A percentile compares a stretch with the other conserved stretches of the same genome.
Evolutionary conservation across 1,140 invertebrate species (phyloP).

Genomic region (Diprion similis): DNA sequence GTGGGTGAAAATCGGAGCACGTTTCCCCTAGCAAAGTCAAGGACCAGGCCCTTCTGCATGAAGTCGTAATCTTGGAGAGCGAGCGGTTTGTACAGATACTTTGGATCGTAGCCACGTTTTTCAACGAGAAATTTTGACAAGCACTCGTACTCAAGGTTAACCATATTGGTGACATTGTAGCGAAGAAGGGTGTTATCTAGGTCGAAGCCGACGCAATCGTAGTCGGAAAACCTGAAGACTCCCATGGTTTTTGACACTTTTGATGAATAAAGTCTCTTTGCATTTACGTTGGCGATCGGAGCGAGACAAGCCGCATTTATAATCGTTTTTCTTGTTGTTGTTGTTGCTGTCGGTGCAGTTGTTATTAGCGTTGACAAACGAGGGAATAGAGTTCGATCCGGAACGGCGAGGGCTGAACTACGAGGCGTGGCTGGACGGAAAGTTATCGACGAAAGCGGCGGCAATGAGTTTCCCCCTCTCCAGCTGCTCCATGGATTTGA

Average conservation of each 20-base stretch:
- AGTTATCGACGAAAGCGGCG: too few relatives aligned
- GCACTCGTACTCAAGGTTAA: conserved; percentile 69
- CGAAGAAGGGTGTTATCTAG: conserved; percentile 77
- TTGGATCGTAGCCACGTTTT: conserved; percentile 66
- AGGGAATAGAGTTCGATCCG: too few relatives aligned
- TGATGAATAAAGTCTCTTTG: too few relatives aligned
- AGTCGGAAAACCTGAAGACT: conserved; percentile 67
- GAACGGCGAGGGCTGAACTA: too few relatives aligned
- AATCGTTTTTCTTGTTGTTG: conserved; percentile 20
- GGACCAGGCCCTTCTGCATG: conserved; percentile 75
- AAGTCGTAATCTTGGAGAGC: conserved; percentile 68
- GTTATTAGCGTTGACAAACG: too few relatives aligned
- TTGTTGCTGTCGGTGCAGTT: background rate
- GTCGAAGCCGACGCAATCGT: conserved; percentile 84
- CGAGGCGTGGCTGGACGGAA: too few relatives aligned
- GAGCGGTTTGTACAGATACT: conserved; percentile 63
- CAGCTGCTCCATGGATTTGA: too few relatives aligned
- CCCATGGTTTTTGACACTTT: conserved; percentile 37
- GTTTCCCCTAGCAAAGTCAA: conserved; percentile 79
- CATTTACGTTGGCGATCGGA: too few relatives aligned
- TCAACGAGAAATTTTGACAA: conserved; percentile 71
- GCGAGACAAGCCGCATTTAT: too few relatives aligned
- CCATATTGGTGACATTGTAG: conserved; percentile 72
- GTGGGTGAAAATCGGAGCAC: conserved; percentile 69
- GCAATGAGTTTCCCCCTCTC: too few relatives aligned